A percentile compares a stretch with the other conserved stretches of the same genome.
These are phyloP conservation scores for Meloidogyne chitwoodi DNA, from an alignment of 1,140 invertebrate genomes.

Conservation along the genomic window DNA sequence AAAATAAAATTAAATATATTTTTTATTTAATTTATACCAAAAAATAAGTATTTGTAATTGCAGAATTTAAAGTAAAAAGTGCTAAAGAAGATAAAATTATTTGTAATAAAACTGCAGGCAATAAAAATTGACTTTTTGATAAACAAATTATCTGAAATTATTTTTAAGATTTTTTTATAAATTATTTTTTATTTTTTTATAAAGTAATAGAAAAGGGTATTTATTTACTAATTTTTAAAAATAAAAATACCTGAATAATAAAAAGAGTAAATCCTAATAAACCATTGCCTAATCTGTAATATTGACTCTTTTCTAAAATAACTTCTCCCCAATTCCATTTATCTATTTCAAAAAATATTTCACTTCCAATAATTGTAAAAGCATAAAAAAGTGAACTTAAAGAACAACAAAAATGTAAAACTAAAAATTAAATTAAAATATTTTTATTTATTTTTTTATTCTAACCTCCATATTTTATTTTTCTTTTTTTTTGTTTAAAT, in stretches of 20 bases:
- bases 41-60: slow-evolving; percentile 58
- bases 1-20: background rate
- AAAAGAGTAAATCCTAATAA: slow-evolving; percentile 55
- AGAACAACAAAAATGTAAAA: slow-evolving; percentile 48
- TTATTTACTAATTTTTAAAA: background rate
- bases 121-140: slow-evolving; percentile 33
- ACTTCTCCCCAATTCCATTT: slow-evolving; percentile 55
- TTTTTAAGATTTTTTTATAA: background rate
- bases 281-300: slow-evolving; percentile 55
- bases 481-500: slow-evolving; percentile 25
- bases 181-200: background rate
- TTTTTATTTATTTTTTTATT: background rate
- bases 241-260: slow-evolving; percentile 49
- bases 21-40: slow-evolving; percentile 28
- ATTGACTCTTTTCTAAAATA: slow-evolving; percentile 48
- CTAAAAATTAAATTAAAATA: slow-evolving; percentile 24
- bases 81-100: slow-evolving; percentile 49
- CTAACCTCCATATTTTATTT: slow-evolving; percentile 34
- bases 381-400: slow-evolving; percentile 54
- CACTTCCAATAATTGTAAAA: slow-evolving; percentile 50
- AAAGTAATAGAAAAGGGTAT: background rate
- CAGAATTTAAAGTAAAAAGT: slow-evolving; percentile 49
- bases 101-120: slow-evolving; percentile 51
- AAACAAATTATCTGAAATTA: slow-evolving; percentile 5
- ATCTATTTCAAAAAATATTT: slow-evolving; percentile 57